Evolutionary conservation across 2,113 vertebrate genomes (phyloP), one percentile per base, ranked within the genome.

Genomic region (Delphinapterus leucas): DNA sequence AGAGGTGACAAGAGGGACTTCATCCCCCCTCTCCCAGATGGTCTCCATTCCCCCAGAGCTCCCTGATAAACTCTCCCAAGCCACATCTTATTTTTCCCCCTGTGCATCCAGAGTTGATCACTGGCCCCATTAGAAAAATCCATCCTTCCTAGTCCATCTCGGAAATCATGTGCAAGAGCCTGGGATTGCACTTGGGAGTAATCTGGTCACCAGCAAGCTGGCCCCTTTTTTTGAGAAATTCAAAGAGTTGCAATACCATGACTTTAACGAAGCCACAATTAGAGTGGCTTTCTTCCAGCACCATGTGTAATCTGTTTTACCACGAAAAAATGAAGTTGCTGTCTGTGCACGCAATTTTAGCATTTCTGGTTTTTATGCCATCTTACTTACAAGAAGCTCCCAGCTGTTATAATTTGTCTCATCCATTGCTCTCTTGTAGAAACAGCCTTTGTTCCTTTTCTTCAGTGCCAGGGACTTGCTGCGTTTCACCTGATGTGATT

Each of bases 341-440:
- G 88, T 98, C 98, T 95, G 93, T 95, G 97, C 96, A 98, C 98
- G 98, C 98, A 98, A 98, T 98, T 98, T 98, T 97, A 98, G 94
- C 98, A 98, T 98, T 98, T 98, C 98, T 98, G 98, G 88, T 76
- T 98, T 99, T 98, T 98, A 98, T 98, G 98, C 98, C 98, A 97
- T 97, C 98, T 98, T 98, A 98, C 98, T 95, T 98, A 99, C 98
- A 98, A 98, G 98, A 98, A 98, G 98, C 97, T 98, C 98, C 99
- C 98, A 98, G 98, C 99, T 99, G 99, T 97, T 99, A 98, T 98
- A 98, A 99, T 99, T 98, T 99, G 99, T 98, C 98, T 99, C 98
- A 98, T 99, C 98, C 98, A 92, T 98, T 58, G 97, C 98, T 98
- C 97, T 97, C 98, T 98, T 99, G 98, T 99, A 98, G 98, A 98